Evolutionary conservation across 2,113 vertebrate species (phyloP).

Genomic region (Desmodus rotundus): DNA sequence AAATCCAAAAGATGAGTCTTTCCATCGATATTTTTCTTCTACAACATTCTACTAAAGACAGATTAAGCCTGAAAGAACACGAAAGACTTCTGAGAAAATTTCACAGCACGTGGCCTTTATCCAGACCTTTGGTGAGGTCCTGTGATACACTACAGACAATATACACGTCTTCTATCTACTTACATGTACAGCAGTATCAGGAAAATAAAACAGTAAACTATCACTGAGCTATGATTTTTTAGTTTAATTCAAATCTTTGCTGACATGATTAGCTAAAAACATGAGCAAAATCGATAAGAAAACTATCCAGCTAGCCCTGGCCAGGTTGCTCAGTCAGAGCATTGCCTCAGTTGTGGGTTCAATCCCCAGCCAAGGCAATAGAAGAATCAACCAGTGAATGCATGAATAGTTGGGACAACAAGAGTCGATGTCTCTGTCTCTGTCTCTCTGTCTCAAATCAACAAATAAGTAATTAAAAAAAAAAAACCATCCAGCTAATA

Average conservation of each 20-base stretch:
- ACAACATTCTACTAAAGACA: constrained; percentile 51
- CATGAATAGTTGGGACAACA: too few species aligned
- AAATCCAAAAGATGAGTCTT: background rate
- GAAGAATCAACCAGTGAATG: too few species aligned
- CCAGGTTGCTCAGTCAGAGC: too few species aligned
- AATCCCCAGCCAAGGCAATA: too few species aligned
- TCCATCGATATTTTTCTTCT: background rate
- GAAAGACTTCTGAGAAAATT: constrained; percentile 52
- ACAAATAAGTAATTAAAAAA: too few species aligned
- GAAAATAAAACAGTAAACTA: constrained; percentile 31
- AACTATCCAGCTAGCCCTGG: background rate
- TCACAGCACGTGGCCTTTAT: constrained; percentile 56
- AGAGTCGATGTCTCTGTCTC: too few species aligned
- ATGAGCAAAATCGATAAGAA: background rate
- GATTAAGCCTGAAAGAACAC: constrained; percentile 67
- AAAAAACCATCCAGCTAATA: background rate
- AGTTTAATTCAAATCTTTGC: constrained; percentile 50
- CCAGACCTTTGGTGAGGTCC: constrained; percentile 43
- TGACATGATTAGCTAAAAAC: constrained; percentile 28
- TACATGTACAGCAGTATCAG: background rate
- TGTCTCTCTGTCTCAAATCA: too few species aligned
- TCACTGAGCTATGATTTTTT: constrained; percentile 32
- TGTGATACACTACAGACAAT: constrained; percentile 34
- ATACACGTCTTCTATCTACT: constrained; percentile 22
- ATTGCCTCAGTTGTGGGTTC: too few species aligned